phyloP scores from a whole-genome alignment of 1,140 invertebrate genomes.

The Zaprionus davidi region DNA sequence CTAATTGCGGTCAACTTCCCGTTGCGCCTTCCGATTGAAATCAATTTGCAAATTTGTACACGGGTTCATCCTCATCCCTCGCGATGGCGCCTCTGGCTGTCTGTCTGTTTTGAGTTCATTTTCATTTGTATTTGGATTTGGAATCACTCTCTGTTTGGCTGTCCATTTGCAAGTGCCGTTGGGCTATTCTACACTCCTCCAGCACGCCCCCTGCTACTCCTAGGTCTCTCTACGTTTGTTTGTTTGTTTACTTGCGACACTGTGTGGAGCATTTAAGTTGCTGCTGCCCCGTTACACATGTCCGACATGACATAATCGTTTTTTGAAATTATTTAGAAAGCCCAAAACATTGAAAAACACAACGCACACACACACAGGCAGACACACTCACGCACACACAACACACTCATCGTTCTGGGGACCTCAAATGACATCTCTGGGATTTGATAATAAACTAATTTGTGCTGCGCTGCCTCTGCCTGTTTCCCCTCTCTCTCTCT shows the following conservation, averaged over 20 bases:
- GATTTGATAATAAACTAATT: slow-evolving; percentile 81
- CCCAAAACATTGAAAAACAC: slow-evolving; percentile 30
- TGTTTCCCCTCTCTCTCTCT: background rate
- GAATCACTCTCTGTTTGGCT: slow-evolving; percentile 22
- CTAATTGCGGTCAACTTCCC: slow-evolving; percentile 33
- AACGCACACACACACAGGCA: slow-evolving; percentile 34
- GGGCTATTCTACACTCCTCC: background rate
- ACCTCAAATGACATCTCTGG: slow-evolving; percentile 69
- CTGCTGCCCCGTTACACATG: slow-evolving; percentile 69
- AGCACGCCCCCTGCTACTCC: background rate
- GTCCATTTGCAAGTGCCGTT: slow-evolving; percentile 35
- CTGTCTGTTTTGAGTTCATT: slow-evolving; percentile 68
- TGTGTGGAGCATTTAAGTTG: slow-evolving; percentile 59
- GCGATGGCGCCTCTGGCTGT: slow-evolving; percentile 45
- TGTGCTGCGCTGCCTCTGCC: slow-evolving; percentile 34
- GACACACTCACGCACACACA: slow-evolving; percentile 17
- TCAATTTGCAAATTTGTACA: slow-evolving; percentile 50
- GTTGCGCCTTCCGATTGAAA: slow-evolving; percentile 18
- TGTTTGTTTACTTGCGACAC: slow-evolving; percentile 31
- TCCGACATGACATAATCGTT: slow-evolving; percentile 78
- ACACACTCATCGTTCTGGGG: slow-evolving; percentile 51
- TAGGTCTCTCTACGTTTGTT: background rate
- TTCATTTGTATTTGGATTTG: slow-evolving; percentile 46
- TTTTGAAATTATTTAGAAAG: slow-evolving; percentile 65
- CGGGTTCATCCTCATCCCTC: background rate